Evolutionary conservation across 2,113 vertebrate species (phyloP).

Genomic region (Osmerus mordax): DNA sequence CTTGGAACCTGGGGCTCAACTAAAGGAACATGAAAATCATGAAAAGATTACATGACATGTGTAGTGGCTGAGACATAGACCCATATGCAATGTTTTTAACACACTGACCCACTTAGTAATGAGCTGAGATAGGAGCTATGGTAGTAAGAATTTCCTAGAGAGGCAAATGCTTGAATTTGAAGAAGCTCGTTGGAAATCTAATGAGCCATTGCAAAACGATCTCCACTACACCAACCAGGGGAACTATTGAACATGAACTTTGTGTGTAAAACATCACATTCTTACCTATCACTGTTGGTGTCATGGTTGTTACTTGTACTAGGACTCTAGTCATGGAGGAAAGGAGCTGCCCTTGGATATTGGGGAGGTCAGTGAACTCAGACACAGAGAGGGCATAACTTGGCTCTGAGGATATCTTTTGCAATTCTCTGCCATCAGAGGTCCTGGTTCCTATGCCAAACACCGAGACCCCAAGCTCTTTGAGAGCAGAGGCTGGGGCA

Average conservation of each 20-base stretch:
- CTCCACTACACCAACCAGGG: too few species aligned
- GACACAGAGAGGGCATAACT: background rate
- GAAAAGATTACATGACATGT: background rate
- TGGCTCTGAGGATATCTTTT: background rate
- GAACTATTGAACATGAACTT: too few species aligned
- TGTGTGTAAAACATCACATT: background rate
- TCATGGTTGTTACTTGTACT: background rate
- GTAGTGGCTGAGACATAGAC: background rate
- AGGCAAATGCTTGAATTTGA: too few species aligned
- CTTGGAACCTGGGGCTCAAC: slow-evolving; percentile 1
- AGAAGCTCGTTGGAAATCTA: too few species aligned
- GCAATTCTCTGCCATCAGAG: background rate
- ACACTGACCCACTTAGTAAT: too few species aligned
- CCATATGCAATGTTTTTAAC: too few species aligned
- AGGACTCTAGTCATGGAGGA: slow-evolving; percentile 5
- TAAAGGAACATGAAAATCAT: background rate
- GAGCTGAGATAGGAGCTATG: too few species aligned
- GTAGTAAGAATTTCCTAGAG: too few species aligned
- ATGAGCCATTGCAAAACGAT: too few species aligned
- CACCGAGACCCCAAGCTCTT: slow-evolving; percentile 27
- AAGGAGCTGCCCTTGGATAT: slow-evolving; percentile 20
- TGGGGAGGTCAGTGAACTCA: too few species aligned
- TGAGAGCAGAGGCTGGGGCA: slow-evolving; percentile 21
- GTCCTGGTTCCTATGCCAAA: slow-evolving; percentile 10
- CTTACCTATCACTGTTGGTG: slow-evolving; percentile 20